These are phyloP conservation scores for Folsomia manolachei DNA, from an alignment of 2,888 invertebrate genomes.

Conservation along the genomic window DNA sequence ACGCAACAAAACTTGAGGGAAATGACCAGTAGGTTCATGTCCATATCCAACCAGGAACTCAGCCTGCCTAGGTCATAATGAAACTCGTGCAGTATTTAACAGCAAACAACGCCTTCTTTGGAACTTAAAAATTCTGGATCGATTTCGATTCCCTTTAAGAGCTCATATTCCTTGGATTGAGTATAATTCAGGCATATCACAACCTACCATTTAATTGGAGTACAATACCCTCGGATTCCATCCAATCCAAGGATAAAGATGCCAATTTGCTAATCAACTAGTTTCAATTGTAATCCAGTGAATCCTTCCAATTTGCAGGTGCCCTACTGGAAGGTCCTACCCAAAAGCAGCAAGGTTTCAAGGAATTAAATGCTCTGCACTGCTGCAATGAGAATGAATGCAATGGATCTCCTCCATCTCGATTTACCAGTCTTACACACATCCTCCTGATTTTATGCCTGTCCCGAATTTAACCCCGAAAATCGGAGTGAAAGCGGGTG, in stretches of 20 bases:
- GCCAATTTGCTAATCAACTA: too few relatives aligned
- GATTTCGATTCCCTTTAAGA: too few relatives aligned
- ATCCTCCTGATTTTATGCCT: too few relatives aligned
- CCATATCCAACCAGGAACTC: too few relatives aligned
- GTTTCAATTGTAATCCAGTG: background rate
- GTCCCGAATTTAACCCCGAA: too few relatives aligned
- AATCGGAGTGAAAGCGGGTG: too few relatives aligned
- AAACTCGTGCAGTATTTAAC: too few relatives aligned
- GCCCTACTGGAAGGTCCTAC: background rate
- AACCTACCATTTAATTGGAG: background rate
- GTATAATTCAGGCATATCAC: background rate
- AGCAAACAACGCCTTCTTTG: background rate
- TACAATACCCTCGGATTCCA: background rate
- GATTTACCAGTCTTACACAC: background rate
- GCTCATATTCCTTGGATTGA: too few relatives aligned
- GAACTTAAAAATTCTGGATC: too few relatives aligned
- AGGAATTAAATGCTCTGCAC: background rate
- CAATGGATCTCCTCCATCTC: slow-evolving; percentile 15
- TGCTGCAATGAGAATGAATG: slow-evolving; percentile 23
- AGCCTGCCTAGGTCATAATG: too few relatives aligned
- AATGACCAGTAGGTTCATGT: background rate
- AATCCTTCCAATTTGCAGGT: background rate
- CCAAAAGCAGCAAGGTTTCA: background rate
- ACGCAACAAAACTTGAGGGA: background rate
- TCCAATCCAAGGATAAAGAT: too few relatives aligned